These are phyloP conservation scores for Maylandia zebra DNA, from an alignment of 2,113 vertebrate species.

Conservation along the genomic window DNA sequence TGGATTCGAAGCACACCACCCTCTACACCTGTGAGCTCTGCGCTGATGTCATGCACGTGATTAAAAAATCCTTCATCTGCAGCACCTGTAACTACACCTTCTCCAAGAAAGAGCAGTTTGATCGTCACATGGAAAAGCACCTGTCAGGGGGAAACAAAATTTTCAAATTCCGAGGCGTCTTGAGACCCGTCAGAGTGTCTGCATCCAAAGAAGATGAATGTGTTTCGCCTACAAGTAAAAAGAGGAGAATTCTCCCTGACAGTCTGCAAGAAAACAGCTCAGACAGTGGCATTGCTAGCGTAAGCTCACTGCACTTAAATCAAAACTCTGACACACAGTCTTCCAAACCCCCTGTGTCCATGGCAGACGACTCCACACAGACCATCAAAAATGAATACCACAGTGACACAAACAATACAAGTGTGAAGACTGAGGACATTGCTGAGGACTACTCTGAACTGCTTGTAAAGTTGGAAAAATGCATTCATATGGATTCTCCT, in stretches of 20 bases:
- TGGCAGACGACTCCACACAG: conserved; percentile 52
- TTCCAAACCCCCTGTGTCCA: conserved; percentile 44
- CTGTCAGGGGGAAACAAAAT: conserved; percentile 79
- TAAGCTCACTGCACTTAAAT: conserved; percentile 40
- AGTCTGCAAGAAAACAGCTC: conserved; percentile 62
- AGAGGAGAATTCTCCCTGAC: conserved; percentile 63
- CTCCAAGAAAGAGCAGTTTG: conserved; percentile 95
- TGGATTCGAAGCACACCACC: conserved; percentile 88
- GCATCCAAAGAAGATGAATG: conserved; percentile 65
- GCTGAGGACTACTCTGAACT: conserved; percentile 69
- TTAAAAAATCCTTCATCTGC: conserved; percentile 95
- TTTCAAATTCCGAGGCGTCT: conserved; percentile 85
- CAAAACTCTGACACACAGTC: conserved; percentile 38
- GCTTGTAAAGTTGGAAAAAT: conserved; percentile 54
- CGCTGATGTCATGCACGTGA: conserved; percentile 92
- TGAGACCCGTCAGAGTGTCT: conserved; percentile 71
- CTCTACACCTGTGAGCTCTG: conserved; percentile 94
- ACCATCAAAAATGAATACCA: conserved; percentile 8
- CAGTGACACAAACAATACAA: conserved; percentile 38
- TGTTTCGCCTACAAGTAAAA: conserved; percentile 74
- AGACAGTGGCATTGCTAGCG: conserved; percentile 51
- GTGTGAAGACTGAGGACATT: conserved; percentile 70
- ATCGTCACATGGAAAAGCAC: conserved; percentile 98
- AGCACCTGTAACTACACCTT: conserved; percentile 99
- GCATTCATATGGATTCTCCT: conserved; percentile 47